Evolutionary conservation across 1,140 invertebrate genomes (phyloP).

Genomic region (Diabrotica undecimpunctata): DNA sequence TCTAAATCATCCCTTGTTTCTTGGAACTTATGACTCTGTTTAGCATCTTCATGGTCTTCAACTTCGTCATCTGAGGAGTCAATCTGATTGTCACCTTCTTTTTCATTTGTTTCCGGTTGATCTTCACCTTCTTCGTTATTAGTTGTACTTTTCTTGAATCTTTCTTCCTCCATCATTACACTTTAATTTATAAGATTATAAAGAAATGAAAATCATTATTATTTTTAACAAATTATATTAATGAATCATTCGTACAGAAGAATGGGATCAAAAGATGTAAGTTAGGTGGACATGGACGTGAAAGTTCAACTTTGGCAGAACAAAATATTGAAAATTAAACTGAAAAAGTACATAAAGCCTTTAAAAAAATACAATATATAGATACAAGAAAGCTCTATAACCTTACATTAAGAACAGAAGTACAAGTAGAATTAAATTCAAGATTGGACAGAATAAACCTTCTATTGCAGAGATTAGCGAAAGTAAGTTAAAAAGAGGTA

Average conservation of each 20-base stretch:
- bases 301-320: too few relatives aligned
- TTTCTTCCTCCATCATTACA: constrained; percentile 39
- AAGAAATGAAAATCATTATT: not conserved
- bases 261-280: not conserved
- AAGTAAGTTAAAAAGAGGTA: too few relatives aligned
- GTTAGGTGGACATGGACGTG: too few relatives aligned
- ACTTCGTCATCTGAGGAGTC: constrained; percentile 60
- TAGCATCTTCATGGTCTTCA: constrained; percentile 57
- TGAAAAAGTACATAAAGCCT: too few relatives aligned
- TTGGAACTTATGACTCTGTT: constrained; percentile 55
- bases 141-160: constrained; percentile 41
- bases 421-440: too few relatives aligned
- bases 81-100: constrained; percentile 43
- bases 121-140: constrained; percentile 49
- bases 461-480: too few relatives aligned
- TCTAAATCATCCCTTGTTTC: constrained; percentile 77
- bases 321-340: too few relatives aligned
- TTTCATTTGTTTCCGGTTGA: constrained; percentile 50
- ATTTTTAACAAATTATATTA: not conserved
- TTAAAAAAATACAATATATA: too few relatives aligned
- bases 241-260: too few relatives aligned
- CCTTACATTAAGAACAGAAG: too few relatives aligned
- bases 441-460: too few relatives aligned
- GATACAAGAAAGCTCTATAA: too few relatives aligned
- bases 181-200: constrained; percentile 22